Evolutionary conservation across 1,140 invertebrate genomes (phyloP).

Genomic region (Amyelois transitella): DNA sequence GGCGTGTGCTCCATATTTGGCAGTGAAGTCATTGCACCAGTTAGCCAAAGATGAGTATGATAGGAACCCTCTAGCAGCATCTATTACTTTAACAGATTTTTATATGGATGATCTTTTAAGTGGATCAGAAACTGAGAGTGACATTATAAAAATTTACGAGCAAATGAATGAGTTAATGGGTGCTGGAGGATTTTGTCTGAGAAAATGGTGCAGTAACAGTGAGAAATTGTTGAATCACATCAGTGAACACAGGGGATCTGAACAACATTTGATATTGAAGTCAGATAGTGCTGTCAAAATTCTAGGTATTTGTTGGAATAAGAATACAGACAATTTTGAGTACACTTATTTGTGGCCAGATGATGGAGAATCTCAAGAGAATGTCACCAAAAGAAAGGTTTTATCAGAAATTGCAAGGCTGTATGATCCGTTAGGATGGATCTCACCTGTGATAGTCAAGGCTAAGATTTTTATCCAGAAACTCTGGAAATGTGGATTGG

Average conservation of each 20-base stretch:
- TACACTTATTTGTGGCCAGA: conserved; percentile 1
- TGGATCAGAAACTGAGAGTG: conserved; percentile 12
- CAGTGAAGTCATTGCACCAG: conserved; percentile 2
- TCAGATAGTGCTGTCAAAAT: neutral
- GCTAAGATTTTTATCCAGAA: conserved; percentile 45
- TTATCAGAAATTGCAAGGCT: conserved; percentile 29
- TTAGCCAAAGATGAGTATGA: conserved; percentile 6
- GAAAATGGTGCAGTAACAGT: conserved; percentile 14
- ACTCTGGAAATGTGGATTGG: conserved; percentile 21
- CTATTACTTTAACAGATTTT: conserved; percentile 1
- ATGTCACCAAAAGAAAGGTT: conserved; percentile 26
- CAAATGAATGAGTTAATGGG: conserved; percentile 11
- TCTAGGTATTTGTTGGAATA: conserved; percentile 9
- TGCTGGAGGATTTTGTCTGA: conserved; percentile 12
- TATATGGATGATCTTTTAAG: conserved; percentile 12
- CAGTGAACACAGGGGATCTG: neutral
- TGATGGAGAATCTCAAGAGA: too few relatives aligned
- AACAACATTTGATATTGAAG: neutral
- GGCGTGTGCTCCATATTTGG: neutral
- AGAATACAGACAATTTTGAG: too few relatives aligned
- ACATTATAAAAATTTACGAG: conserved; percentile 12
- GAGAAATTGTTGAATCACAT: conserved; percentile 5
- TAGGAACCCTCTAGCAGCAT: conserved; percentile 5
- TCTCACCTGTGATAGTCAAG: conserved; percentile 33
- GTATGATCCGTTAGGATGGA: conserved; percentile 33